Percentiles rank a stretch among this genome's conserved stretches.
phyloP scores from a whole-genome alignment of 2,888 invertebrate species.

The Rhopalosiphum nymphaeae region DNA sequence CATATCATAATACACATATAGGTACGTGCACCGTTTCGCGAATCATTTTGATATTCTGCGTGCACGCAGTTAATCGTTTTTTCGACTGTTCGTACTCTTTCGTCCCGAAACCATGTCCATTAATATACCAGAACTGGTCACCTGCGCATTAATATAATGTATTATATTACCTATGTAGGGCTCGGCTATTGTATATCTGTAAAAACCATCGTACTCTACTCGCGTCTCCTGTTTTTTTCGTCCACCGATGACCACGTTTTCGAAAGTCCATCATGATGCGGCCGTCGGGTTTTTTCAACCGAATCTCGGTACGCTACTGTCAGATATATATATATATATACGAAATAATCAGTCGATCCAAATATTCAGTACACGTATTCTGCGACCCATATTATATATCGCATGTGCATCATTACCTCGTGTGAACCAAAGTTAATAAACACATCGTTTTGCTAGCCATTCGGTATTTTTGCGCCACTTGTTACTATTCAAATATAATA shows the following conservation, averaged over 20 bases:
- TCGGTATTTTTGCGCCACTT: neutral
- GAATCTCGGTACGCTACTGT: neutral
- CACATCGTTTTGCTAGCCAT: neutral
- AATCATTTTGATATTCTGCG: slow-evolving; percentile 27
- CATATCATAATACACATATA: neutral
- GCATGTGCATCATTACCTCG: neutral
- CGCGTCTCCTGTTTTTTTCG: slow-evolving; percentile 1
- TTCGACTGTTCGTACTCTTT: slow-evolving; percentile 1
- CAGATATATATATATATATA: neutral
- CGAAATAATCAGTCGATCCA: neutral
- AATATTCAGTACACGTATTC: neutral
- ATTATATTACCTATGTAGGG: neutral
- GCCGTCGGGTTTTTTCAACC: neutral
- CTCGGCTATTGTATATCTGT: neutral
- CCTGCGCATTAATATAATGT: slow-evolving; percentile 10
- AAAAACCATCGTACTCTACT: slow-evolving; percentile 12
- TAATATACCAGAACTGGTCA: slow-evolving; percentile 35
- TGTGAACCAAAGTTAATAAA: neutral
- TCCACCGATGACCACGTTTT: slow-evolving; percentile 7
- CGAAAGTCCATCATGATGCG: slow-evolving; percentile 31
- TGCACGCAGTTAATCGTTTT: slow-evolving; percentile 16
- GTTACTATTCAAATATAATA: neutral
- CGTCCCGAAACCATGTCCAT: slow-evolving; percentile 21
- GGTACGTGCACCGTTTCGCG: slow-evolving; percentile 46
- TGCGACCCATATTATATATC: neutral